Evolutionary conservation across 2,888 invertebrate genomes (phyloP).

Genomic region (Sepioteuthis lessoniana): DNA sequence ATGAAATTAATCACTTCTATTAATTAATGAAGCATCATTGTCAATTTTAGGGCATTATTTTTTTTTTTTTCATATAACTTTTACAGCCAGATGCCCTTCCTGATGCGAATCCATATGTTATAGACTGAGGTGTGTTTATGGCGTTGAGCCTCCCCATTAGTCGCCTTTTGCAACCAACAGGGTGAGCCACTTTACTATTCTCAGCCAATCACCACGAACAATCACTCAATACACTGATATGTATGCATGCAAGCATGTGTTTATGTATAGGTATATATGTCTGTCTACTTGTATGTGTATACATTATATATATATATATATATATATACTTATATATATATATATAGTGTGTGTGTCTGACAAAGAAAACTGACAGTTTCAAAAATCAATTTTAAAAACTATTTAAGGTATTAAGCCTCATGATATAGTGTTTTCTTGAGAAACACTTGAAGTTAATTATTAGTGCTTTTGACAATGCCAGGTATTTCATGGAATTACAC

Average conservation of each 20-base stretch:
- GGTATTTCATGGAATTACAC: too few relatives aligned
- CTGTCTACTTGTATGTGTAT: background rate
- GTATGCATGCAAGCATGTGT: slow-evolving; percentile 13
- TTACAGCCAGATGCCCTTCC: slow-evolving; percentile 33
- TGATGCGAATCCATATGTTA: slow-evolving; percentile 33
- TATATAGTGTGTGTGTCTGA: background rate
- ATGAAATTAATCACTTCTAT: background rate
- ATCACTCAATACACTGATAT: slow-evolving; percentile 33
- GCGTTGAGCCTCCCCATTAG: slow-evolving; percentile 33
- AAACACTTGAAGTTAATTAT: too few relatives aligned
- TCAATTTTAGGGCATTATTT: background rate
- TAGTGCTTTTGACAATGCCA: too few relatives aligned
- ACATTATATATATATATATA: background rate
- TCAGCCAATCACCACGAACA: background rate
- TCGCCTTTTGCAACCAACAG: slow-evolving; percentile 12
- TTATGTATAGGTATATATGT: background rate
- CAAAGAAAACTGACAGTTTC: too few relatives aligned
- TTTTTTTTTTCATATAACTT: background rate
- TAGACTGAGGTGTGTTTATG: slow-evolving; percentile 33
- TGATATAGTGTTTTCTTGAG: too few relatives aligned
- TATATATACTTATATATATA: background rate
- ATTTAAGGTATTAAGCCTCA: too few relatives aligned
- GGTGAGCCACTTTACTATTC: slow-evolving; percentile 13
- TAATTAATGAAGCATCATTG: background rate
- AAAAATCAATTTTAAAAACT: too few relatives aligned